Evolutionary conservation across 2,888 invertebrate genomes (phyloP), one percentile per base, ranked within the genome.

Genomic region (Deilephila elpenor): DNA sequence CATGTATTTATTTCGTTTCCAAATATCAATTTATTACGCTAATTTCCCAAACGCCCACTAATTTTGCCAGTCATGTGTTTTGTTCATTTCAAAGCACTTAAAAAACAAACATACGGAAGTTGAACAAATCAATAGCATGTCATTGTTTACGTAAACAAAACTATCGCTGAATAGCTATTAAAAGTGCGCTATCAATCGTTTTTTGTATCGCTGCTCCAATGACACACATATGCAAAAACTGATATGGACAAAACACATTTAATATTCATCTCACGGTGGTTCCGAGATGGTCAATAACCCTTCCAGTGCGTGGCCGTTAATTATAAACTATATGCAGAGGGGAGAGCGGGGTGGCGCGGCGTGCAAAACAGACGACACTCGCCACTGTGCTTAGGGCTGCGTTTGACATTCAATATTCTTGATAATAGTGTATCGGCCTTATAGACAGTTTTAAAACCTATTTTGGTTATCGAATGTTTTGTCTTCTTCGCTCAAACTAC

Each of bases 281-380:
- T 51, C 20, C 51, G 67, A 67, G 67, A 67, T 67, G 67, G 67
- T 67, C 67, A 67, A 67, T 67, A 67, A 67, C 67, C 67, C 67
- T 67, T 25, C 14, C 67, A 67, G 67, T 67, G 44, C 67, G 44
- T 67, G 44, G 44, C 51, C 67, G 67, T 67, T 67, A 67, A 67
- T 67, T 51, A 51, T 67, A 67, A 51, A 67, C 67, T 51, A 51
- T 67, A 67, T 67, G 67, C 25, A 44, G 67, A 20, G 64, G 14
- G 6, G 11, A 25, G 67, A 44, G 44, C 19, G 20, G 44, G 44
- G 20, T n/a, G 25, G 5, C 14, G 67, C 17, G 44, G 67, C 67
- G 67, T 67, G 67, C 67, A 51, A 67, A 67, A 51, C 51, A n/a
- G 44, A 67, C 67, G 67, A 67, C 51, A 44, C 44, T 60, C 62